These are phyloP conservation scores for Euura saliciscinereae DNA, from an alignment of 1,140 invertebrate genomes.

Conservation along the genomic window DNA sequence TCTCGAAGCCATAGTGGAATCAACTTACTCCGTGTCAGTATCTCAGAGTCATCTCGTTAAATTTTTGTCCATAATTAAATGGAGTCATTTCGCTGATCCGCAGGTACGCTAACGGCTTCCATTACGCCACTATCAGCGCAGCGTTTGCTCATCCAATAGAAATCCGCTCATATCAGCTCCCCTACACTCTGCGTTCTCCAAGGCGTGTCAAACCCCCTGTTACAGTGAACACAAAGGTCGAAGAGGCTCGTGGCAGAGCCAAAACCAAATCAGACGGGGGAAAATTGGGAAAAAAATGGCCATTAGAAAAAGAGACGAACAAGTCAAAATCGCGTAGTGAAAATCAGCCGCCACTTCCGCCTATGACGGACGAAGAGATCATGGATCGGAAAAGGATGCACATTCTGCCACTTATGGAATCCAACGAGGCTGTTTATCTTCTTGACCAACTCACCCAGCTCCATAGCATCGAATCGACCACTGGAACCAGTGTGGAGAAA, in stretches of 20 bases:
- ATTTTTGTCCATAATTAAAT: no score
- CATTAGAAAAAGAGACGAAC: slow-evolving; percentile 9
- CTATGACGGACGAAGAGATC: slow-evolving; percentile 25
- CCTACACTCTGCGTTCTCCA: slow-evolving; percentile 25
- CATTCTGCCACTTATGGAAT: slow-evolving; percentile 37
- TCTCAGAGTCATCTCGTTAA: neutral
- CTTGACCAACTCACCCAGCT: neutral
- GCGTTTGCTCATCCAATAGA: slow-evolving; percentile 30
- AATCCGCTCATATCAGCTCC: slow-evolving; percentile 20
- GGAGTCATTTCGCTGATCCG: neutral
- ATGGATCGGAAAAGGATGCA: slow-evolving; percentile 24
- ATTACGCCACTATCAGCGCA: slow-evolving; percentile 35
- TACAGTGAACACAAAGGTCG: neutral
- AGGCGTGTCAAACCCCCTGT: slow-evolving; percentile 18
- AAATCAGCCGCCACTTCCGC: slow-evolving; percentile 13
- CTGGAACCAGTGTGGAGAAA: no score
- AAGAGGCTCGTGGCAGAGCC: neutral
- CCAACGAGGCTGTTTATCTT: slow-evolving; percentile 22
- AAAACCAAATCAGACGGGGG: neutral
- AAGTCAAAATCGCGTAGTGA: slow-evolving; percentile 1
- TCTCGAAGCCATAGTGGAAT: slow-evolving; percentile 35
- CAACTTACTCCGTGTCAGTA: slow-evolving; percentile 40
- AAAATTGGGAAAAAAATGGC: neutral
- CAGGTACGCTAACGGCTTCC: slow-evolving; percentile 40
- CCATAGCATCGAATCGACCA: no score